These are phyloP conservation scores for Pyralis farinalis DNA, from an alignment of 2,888 invertebrate genomes.

Conservation along the genomic window DNA sequence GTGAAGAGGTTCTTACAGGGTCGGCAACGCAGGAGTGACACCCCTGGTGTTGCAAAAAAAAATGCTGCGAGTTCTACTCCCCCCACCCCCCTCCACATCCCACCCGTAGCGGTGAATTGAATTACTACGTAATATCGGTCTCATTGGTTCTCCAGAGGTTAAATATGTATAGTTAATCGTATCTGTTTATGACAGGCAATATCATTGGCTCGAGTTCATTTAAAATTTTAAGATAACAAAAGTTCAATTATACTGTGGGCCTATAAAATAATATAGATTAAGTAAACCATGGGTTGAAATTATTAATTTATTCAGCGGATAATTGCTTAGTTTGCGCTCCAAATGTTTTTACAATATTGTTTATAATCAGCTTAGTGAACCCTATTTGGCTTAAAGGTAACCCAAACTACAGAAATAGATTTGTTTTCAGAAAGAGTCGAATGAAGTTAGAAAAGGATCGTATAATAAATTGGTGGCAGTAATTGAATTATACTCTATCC, in stretches of 20 bases:
- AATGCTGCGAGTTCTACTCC: no score
- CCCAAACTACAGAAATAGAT: neutral
- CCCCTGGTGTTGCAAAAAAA: no score
- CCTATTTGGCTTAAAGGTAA: constrained; percentile 5
- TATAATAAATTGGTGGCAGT: neutral
- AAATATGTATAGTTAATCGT: no score
- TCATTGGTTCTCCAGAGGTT: no score
- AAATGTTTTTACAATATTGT: constrained; percentile 9
- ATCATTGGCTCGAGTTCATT: neutral
- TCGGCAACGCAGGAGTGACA: no score
- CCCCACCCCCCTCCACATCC: no score
- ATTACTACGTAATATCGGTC: no score
- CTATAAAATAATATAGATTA: constrained; percentile 19
- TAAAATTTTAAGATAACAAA: neutral
- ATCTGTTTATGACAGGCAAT: neutral
- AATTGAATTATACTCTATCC: constrained; percentile 1
- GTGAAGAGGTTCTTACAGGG: no score
- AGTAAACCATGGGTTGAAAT: constrained; percentile 12
- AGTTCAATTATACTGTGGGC: constrained; percentile 12
- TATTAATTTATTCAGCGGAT: constrained; percentile 9
- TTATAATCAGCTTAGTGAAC: neutral
- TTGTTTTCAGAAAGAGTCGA: neutral
- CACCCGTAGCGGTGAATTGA: no score
- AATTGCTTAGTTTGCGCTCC: constrained; percentile 3
- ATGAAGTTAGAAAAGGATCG: neutral